Percentiles rank a stretch among this genome's conserved stretches.
Evolutionary conservation across 2,888 invertebrate genomes (phyloP).

Genomic region (Ischnus inquisitorius): DNA sequence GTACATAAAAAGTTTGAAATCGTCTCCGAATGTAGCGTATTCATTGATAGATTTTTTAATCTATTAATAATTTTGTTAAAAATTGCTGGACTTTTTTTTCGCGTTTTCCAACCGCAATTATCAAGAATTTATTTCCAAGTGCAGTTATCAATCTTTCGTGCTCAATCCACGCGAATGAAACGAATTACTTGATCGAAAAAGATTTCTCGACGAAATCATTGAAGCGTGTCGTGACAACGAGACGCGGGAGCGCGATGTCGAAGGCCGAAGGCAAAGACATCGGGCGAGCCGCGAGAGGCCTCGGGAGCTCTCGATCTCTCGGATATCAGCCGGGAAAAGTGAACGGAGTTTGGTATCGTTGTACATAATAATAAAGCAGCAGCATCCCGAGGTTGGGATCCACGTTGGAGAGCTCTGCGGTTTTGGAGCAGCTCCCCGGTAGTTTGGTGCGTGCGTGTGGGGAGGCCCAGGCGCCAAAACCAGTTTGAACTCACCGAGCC

Average conservation of each 20-base stretch:
- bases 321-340: slow-evolving; percentile 35
- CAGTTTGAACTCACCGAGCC: slow-evolving; percentile 79
- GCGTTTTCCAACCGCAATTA: no score
- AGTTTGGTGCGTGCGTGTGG: slow-evolving; percentile 28
- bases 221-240: slow-evolving; percentile 39
- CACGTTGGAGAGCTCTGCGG: not conserved
- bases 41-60: no score
- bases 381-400: slow-evolving; percentile 6
- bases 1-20: no score
- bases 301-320: slow-evolving; percentile 32
- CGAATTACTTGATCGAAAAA: not conserved
- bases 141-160: no score
- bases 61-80: no score
- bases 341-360: slow-evolving; percentile 20
- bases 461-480: slow-evolving; percentile 72
- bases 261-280: slow-evolving; percentile 35
- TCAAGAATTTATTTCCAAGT: no score
- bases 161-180: not conserved
- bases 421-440: not conserved
- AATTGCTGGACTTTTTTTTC: no score
- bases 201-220: slow-evolving; percentile 29
- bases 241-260: slow-evolving; percentile 17
- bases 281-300: slow-evolving; percentile 25
- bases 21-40: no score
- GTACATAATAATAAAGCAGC: slow-evolving; percentile 17